Evolutionary conservation across 2,888 invertebrate species (phyloP).

Genomic region (Rutpela maculata): DNA sequence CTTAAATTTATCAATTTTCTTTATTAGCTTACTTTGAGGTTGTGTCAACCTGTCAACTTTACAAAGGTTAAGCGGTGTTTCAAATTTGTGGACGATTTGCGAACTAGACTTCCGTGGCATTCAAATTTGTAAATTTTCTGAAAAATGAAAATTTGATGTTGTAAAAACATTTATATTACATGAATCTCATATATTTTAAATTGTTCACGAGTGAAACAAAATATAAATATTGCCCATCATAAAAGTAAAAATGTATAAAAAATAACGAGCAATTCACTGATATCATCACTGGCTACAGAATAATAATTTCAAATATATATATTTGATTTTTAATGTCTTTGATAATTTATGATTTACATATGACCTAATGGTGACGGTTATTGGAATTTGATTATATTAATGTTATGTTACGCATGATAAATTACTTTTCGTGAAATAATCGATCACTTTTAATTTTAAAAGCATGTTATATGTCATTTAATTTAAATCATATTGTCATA

Average conservation of each 20-base stretch:
- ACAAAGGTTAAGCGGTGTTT: too few relatives aligned
- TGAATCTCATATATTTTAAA: not conserved
- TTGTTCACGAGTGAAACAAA: not conserved
- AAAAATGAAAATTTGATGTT: too few relatives aligned
- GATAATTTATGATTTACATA: constrained; percentile 7
- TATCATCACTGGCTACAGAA: not conserved
- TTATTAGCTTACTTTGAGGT: too few relatives aligned
- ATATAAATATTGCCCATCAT: not conserved
- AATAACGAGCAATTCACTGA: not conserved
- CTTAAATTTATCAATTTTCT: too few relatives aligned
- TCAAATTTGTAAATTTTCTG: too few relatives aligned
- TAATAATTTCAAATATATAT: not conserved
- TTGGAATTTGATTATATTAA: not conserved
- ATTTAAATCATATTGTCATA: constrained; percentile 4
- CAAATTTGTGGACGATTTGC: too few relatives aligned
- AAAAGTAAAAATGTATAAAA: too few relatives aligned
- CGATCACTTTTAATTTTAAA: constrained; percentile 4
- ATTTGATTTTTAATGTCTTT: not conserved
- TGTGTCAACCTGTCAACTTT: too few relatives aligned
- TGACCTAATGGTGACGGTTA: not conserved
- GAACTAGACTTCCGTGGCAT: too few relatives aligned
- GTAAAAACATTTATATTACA: too few relatives aligned
- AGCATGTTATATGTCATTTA: constrained; percentile 2
- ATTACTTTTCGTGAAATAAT: not conserved
- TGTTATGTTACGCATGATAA: not conserved